Conservation (phyloP, 2,797 vertebrate species). For the Serranus cabrilla region DNA sequence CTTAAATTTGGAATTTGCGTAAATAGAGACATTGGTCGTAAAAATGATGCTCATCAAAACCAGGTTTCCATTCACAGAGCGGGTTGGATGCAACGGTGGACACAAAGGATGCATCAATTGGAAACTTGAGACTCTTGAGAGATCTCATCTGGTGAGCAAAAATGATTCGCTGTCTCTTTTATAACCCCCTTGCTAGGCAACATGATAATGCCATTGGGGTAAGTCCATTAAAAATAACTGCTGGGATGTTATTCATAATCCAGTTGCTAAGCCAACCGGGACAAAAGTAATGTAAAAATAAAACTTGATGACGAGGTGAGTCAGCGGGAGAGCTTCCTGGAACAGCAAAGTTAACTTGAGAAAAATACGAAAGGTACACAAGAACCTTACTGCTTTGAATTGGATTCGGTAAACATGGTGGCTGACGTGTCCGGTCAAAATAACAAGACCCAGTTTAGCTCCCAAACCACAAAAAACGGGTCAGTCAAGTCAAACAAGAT, state of each 20-base stretch:
- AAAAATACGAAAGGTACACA: constrained; percentile 37
- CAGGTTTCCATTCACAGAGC: constrained; percentile 36
- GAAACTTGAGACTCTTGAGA: constrained; percentile 63
- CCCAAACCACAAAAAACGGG: background rate
- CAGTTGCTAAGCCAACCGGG: constrained; percentile 75
- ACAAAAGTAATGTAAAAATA: constrained; percentile 75
- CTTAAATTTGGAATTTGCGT: constrained; percentile 42
- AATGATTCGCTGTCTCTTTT: constrained; percentile 53
- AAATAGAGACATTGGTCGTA: constrained; percentile 27
- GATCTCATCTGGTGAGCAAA: constrained; percentile 54
- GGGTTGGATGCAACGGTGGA: constrained; percentile 19
- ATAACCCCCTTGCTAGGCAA: constrained; percentile 61
- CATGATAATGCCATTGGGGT: constrained; percentile 64
- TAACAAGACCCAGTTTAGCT: background rate
- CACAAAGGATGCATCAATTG: constrained; percentile 62
- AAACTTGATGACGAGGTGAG: constrained; percentile 67
- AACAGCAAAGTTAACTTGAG: constrained; percentile 56
- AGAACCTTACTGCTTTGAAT: background rate
- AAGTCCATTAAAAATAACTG: constrained; percentile 75
- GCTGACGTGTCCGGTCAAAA: background rate
- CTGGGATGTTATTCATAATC: constrained; percentile 70
- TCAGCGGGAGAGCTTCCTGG: constrained; percentile 72
- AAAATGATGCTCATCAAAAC: constrained; percentile 20
- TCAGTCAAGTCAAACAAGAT: background rate
- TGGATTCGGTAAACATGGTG: constrained; percentile 15